phyloP scores from a whole-genome alignment of 2,888 invertebrate species.

The Notodonta ziczac region DNA sequence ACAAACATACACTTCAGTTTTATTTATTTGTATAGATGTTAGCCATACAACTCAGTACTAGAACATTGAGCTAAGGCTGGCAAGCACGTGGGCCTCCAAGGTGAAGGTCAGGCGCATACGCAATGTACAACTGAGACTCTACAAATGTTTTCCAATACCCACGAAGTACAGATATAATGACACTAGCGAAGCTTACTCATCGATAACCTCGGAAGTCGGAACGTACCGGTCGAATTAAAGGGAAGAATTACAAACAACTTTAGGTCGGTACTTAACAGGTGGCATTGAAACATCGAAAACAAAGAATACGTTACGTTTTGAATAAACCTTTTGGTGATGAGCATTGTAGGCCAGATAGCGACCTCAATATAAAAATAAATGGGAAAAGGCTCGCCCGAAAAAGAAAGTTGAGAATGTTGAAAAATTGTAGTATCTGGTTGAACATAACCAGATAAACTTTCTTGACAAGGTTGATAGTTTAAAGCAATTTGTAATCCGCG shows the following conservation, averaged over 20 bases:
- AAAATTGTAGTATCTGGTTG: neutral
- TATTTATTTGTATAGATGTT: too few species aligned
- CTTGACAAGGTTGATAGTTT: neutral
- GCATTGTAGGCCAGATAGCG: too few species aligned
- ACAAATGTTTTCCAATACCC: constrained; percentile 45
- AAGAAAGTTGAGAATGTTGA: too few species aligned
- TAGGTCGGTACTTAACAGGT: neutral
- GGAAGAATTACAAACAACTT: constrained; percentile 9
- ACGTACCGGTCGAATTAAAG: constrained; percentile 10
- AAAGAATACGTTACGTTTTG: too few species aligned
- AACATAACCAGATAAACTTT: neutral
- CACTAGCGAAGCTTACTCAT: constrained; percentile 34
- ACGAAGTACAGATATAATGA: constrained; percentile 30
- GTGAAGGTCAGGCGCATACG: constrained; percentile 54
- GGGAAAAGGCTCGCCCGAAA: too few species aligned
- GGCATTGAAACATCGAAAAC: too few species aligned
- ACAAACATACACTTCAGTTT: too few species aligned
- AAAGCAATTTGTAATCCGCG: neutral
- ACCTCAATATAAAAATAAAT: too few species aligned
- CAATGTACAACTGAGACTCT: constrained; percentile 57
- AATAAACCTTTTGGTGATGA: too few species aligned
- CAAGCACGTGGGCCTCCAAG: constrained; percentile 62
- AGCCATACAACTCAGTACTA: constrained; percentile 8
- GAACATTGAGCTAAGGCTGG: constrained; percentile 37
- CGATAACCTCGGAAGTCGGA: constrained; percentile 29